Evolutionary conservation across 2,888 invertebrate genomes (phyloP).

Genomic region (Alcis repandata): DNA sequence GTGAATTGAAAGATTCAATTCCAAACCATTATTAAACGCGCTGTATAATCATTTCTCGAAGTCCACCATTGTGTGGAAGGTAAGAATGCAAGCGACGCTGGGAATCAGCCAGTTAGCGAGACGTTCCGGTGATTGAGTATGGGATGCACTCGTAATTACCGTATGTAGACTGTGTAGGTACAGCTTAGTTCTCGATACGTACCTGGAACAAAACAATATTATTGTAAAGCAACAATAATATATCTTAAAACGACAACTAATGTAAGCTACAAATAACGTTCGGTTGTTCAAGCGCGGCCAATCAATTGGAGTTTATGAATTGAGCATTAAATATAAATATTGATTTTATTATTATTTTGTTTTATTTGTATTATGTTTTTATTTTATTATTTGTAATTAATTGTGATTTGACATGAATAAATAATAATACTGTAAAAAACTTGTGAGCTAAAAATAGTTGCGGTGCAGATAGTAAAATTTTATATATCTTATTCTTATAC

Average conservation of each 20-base stretch:
- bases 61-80: conserved; percentile 13
- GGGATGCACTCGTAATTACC: conserved; percentile 6
- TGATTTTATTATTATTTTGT: no score
- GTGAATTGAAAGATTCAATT: conserved; percentile 1
- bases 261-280: no score
- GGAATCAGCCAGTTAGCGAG: conserved; percentile 6
- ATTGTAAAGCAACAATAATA: background rate
- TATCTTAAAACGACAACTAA: no score
- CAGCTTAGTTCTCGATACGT: conserved; percentile 1
- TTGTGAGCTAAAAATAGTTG: no score
- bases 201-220: conserved; percentile 19
- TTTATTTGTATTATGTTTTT: no score
- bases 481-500: no score
- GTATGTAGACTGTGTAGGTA: conserved; percentile 11
- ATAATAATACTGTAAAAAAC: no score
- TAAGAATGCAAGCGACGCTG: conserved; percentile 7
- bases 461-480: background rate
- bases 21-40: conserved; percentile 4
- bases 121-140: conserved; percentile 20
- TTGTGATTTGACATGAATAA: no score
- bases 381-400: no score
- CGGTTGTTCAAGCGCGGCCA: no score
- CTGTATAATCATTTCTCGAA: conserved; percentile 15
- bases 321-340: background rate
- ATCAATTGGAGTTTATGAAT: background rate